Evolutionary conservation across 2,888 invertebrate genomes (phyloP), one percentile per base, ranked within the genome.

Genomic region (Conistra vaccinii): DNA sequence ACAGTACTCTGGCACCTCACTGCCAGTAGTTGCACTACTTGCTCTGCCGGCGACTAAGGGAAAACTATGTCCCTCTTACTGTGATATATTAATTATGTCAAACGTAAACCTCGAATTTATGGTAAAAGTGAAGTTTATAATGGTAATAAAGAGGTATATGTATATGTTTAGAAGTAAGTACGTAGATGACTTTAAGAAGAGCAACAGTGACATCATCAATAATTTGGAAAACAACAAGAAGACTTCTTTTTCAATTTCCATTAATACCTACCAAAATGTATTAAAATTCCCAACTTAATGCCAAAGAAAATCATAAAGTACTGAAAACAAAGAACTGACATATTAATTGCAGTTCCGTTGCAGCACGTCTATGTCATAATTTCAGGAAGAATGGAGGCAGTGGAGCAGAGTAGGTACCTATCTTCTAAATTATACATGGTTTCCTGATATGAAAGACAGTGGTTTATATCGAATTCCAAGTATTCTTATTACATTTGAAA

Each of bases 261-360:
- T 51, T 32, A 51, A 3, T 23, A 26, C 2, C 7, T 20, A 61
- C 20, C 4, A 29, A 63, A 66, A 66, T 62, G 32, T 1, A 29
- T 60, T 3, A 63, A 61, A 58, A 62, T 3, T 12, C 17, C 2
- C 1, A 17, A 42, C 39, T 58, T 20, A 57, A 29, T 53, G 12
- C 10, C 23, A 63, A 68, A 69, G 58, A 62, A 79, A 60, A 68
- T 63, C 39, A 10, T 80, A 61, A 61, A 63, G 23, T 76, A 60
- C 39, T 61, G n/a, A 7, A 12, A 66, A 61, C 62, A 73, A 73
- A 61, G 68, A 57, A 51, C 53, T 29, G 60, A 60, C 61, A 70
- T 14, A 76, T 79, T 81, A 81, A 81, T 84, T 74, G 60, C 76
- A 73, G 73, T 71, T 77, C 53, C 72, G 61, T 39, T 70, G 69